Percentiles rank a stretch among this genome's conserved stretches.
These are phyloP conservation scores for Philaethria dido DNA, from an alignment of 2,888 invertebrate species.

Conservation along the genomic window DNA sequence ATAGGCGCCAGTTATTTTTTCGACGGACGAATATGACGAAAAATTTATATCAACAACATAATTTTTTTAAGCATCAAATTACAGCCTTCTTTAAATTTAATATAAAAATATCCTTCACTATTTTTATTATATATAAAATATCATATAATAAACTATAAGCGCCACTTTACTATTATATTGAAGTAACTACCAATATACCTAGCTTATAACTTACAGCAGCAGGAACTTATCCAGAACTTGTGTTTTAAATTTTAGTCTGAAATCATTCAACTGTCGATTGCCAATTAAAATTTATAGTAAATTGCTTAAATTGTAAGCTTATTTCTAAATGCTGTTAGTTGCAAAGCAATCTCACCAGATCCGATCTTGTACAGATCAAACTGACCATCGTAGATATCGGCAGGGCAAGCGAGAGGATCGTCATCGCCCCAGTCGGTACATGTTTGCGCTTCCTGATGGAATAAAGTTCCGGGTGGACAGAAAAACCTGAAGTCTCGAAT, in stretches of 20 bases:
- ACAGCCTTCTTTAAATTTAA: background rate
- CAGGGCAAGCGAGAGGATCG: slow-evolving; percentile 90
- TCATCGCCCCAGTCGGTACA: slow-evolving; percentile 95
- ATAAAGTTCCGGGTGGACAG: slow-evolving; percentile 94
- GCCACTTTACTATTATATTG: background rate
- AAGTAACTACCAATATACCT: background rate
- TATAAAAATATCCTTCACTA: background rate
- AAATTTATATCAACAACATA: background rate
- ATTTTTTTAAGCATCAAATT: slow-evolving; percentile 6
- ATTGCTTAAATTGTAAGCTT: slow-evolving; percentile 30
- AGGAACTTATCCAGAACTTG: background rate
- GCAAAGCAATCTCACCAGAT: slow-evolving; percentile 85
- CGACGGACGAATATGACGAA: no score
- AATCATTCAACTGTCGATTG: background rate
- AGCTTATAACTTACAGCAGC: slow-evolving; percentile 10
- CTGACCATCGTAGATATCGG: slow-evolving; percentile 92
- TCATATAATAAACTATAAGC: slow-evolving; percentile 2
- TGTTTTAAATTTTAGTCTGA: background rate
- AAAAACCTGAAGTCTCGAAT: slow-evolving; percentile 93
- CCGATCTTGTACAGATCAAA: slow-evolving; percentile 93
- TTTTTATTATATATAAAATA: background rate
- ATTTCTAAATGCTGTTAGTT: slow-evolving; percentile 62
- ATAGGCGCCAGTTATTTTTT: slow-evolving; percentile 7
- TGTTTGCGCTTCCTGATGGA: slow-evolving; percentile 96
- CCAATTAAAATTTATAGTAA: slow-evolving; percentile 1